These are phyloP conservation scores for Micronisus gabar DNA, from an alignment of 2,113 vertebrate genomes.

Conservation along the genomic window DNA sequence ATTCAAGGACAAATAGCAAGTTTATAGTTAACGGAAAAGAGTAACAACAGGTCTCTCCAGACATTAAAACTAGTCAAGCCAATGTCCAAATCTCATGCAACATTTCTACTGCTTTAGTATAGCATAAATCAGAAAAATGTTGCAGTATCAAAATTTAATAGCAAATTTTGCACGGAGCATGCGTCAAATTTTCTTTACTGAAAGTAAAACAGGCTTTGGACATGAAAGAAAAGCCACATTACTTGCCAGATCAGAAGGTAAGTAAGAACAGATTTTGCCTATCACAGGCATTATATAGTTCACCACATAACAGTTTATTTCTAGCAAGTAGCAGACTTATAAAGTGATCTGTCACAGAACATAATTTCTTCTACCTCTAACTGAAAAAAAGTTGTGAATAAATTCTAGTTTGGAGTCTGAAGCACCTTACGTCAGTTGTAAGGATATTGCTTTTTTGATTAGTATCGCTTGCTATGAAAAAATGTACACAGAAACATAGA, in stretches of 20 bases:
- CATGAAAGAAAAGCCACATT: background rate
- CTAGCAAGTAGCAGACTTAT: background rate
- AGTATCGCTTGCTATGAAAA: background rate
- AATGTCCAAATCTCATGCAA: background rate
- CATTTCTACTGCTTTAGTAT: background rate
- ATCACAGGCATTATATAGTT: background rate
- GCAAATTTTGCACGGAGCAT: background rate
- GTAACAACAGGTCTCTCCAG: background rate
- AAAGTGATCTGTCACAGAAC: background rate
- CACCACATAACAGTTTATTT: background rate
- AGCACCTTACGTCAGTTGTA: accelerated
- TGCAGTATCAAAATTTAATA: background rate
- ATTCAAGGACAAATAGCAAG: background rate
- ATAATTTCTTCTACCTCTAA: background rate
- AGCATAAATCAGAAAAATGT: background rate
- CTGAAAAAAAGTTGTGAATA: background rate
- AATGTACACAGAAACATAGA: background rate
- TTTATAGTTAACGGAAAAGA: background rate
- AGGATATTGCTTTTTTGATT: background rate
- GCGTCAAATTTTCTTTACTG: background rate
- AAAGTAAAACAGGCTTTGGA: background rate
- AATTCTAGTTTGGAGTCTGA: background rate
- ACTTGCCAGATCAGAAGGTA: background rate
- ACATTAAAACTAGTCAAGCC: background rate
- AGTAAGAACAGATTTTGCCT: background rate